phyloP scores from a whole-genome alignment of 2,888 invertebrate genomes.

The Balanococcus diminutus region DNA sequence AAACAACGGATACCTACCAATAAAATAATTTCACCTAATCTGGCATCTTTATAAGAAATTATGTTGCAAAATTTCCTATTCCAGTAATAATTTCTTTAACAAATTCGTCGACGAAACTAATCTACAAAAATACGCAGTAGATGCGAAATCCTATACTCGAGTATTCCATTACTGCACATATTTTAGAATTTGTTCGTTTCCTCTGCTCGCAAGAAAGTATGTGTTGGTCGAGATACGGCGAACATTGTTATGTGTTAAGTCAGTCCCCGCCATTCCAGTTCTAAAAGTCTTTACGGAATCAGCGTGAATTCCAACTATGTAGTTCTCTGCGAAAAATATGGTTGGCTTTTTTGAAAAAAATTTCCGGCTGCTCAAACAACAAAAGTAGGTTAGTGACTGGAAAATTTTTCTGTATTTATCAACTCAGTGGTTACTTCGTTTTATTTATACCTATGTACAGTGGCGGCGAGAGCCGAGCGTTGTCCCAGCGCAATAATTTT shows the following conservation, averaged over 20 bases:
- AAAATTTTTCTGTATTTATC: too few species aligned
- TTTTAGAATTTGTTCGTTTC: neutral
- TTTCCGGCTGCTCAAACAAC: too few species aligned
- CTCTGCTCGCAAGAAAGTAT: neutral
- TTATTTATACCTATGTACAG: too few species aligned
- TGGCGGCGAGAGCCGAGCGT: too few species aligned
- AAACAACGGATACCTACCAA: neutral
- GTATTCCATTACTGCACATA: neutral
- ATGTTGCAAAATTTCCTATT: neutral
- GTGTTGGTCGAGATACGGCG: constrained; percentile 27
- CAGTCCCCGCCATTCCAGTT: neutral
- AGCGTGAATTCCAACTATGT: neutral
- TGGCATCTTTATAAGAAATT: neutral
- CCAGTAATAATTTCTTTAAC: neutral
- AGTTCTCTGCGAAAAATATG: neutral
- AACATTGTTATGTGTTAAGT: neutral
- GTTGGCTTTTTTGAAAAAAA: neutral
- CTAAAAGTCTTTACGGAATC: constrained; percentile 17
- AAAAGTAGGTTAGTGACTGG: too few species aligned
- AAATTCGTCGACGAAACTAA: neutral
- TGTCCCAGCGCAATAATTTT: too few species aligned
- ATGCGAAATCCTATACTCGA: neutral
- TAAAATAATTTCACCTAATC: neutral
- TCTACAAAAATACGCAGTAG: neutral
- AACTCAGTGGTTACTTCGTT: too few species aligned